A percentile compares a stretch with the other conserved stretches of the same genome.
These are phyloP conservation scores for Zonotrichia leucophrys DNA, from an alignment of 2,113 vertebrate species.

Conservation along the genomic window DNA sequence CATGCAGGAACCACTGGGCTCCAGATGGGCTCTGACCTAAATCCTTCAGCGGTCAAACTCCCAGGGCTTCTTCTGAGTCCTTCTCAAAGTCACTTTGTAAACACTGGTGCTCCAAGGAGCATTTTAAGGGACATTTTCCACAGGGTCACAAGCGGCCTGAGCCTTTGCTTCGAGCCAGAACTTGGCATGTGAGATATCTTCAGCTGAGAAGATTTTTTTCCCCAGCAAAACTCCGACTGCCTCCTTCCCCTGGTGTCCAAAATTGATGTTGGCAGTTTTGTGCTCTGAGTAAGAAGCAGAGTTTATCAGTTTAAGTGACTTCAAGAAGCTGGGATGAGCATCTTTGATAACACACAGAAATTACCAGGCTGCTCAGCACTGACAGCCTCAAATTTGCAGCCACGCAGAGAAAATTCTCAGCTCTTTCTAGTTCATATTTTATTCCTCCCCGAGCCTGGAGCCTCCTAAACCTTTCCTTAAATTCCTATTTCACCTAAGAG, in stretches of 20 bases:
- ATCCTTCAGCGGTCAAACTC: background rate
- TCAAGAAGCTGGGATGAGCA: background rate
- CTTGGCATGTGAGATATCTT: background rate
- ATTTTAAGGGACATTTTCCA: background rate
- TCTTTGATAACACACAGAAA: background rate
- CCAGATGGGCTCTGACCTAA: background rate
- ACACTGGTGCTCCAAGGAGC: background rate
- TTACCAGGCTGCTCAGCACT: background rate
- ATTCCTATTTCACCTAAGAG: background rate
- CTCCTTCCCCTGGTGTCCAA: background rate
- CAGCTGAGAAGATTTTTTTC: background rate
- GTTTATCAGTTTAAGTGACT: background rate
- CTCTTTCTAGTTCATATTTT: background rate
- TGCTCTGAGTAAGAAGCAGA: slow-evolving; percentile 2
- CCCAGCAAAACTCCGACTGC: background rate
- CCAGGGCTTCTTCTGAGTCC: background rate
- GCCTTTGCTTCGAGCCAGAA: background rate
- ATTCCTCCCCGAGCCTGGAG: background rate
- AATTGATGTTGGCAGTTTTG: slow-evolving; percentile 22
- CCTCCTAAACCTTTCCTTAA: background rate
- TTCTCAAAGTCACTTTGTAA: background rate
- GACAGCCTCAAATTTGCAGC: background rate
- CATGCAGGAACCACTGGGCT: background rate
- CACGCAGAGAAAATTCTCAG: background rate
- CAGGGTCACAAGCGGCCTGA: background rate